These are phyloP conservation scores for Drosophila algonquin DNA, from an alignment of 2,888 invertebrate species.

Conservation along the genomic window DNA sequence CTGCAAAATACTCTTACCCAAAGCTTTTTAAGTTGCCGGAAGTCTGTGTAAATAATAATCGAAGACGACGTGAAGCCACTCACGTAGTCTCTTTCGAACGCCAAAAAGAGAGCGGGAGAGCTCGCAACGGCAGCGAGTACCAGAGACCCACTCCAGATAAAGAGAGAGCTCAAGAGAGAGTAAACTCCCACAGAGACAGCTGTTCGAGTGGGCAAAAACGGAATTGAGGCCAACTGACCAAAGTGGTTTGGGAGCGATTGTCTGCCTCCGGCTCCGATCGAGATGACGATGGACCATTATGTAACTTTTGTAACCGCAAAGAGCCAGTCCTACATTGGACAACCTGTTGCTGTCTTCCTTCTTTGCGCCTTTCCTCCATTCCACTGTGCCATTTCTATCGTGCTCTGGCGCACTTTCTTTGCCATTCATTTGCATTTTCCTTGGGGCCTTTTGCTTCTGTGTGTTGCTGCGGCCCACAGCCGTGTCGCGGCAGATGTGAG, in stretches of 20 bases:
- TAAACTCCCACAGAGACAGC: conserved; percentile 47
- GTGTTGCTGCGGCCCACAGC: conserved; percentile 5
- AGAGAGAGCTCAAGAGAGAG: conserved; percentile 8
- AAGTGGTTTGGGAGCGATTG: too few relatives aligned
- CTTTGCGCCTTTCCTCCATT: conserved; percentile 41
- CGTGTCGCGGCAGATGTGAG: conserved; percentile 52
- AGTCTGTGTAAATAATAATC: too few relatives aligned
- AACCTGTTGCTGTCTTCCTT: conserved; percentile 66
- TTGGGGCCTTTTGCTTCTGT: conserved; percentile 11
- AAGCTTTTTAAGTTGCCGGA: too few relatives aligned
- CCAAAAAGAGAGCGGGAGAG: too few relatives aligned
- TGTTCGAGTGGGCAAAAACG: conserved; percentile 58
- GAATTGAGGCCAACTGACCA: too few relatives aligned
- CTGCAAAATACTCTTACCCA: too few relatives aligned
- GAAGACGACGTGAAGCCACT: too few relatives aligned
- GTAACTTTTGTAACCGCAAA: conserved; percentile 71
- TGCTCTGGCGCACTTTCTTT: conserved; percentile 61
- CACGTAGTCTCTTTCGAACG: too few relatives aligned
- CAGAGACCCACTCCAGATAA: too few relatives aligned
- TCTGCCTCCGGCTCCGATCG: conserved; percentile 37
- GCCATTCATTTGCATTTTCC: conserved; percentile 36
- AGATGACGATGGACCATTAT: conserved; percentile 55
- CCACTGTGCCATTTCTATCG: conserved; percentile 62
- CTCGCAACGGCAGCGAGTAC: too few relatives aligned
- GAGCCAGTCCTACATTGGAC: conserved; percentile 24